Evolutionary conservation across 2,797 vertebrate species (phyloP).

Genomic region (Coccyzus lansbergi): DNA sequence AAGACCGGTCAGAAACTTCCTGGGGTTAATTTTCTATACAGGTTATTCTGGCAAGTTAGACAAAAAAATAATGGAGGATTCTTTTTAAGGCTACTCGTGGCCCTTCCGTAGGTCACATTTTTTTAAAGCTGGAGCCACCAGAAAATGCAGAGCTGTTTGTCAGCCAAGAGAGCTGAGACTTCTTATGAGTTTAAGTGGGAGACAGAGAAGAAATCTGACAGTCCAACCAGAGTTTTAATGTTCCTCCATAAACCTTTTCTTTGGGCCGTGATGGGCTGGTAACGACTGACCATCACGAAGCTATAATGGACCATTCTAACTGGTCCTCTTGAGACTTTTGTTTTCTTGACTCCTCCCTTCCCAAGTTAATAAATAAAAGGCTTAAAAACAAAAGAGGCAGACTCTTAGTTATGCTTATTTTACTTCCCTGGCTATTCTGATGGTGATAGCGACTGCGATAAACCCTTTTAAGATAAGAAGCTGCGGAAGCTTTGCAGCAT

Average conservation of each 20-base stretch:
- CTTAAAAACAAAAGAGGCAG: slow-evolving; percentile 56
- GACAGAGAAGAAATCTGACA: neutral
- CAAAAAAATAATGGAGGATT: slow-evolving; percentile 15
- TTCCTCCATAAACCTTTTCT: neutral
- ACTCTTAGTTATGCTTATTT: slow-evolving; percentile 70
- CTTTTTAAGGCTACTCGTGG: neutral
- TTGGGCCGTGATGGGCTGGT: slow-evolving; percentile 13
- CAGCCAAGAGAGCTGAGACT: neutral
- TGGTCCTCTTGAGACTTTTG: slow-evolving; percentile 8
- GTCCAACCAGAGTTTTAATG: neutral
- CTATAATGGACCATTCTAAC: slow-evolving; percentile 40
- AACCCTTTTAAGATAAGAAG: slow-evolving; percentile 61
- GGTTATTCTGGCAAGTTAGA: neutral
- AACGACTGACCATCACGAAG: slow-evolving; percentile 49
- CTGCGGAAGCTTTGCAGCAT: neutral
- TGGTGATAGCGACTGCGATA: slow-evolving; percentile 42
- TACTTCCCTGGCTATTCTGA: slow-evolving; percentile 41
- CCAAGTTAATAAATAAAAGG: slow-evolving; percentile 54
- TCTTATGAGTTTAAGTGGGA: neutral
- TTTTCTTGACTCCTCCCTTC: slow-evolving; percentile 21
- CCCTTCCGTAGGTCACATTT: neutral
- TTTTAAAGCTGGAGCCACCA: neutral
- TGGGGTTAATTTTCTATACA: neutral
- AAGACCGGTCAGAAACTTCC: neutral
- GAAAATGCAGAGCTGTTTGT: neutral